Conservation (phyloP, 2,888 invertebrate genomes). For the Allacma fusca region DNA sequence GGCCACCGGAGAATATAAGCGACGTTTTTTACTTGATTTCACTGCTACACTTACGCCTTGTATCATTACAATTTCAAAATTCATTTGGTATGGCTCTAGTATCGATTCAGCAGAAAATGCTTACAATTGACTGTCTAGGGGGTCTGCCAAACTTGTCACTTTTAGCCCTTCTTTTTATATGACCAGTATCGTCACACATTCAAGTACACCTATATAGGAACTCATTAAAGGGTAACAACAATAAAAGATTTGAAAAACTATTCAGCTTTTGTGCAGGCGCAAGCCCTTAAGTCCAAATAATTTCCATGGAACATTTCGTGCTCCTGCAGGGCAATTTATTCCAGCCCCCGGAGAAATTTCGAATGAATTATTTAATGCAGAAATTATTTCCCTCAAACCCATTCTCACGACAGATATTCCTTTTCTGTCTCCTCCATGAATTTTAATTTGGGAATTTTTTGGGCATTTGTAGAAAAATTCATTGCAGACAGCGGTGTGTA, state of each 20-base stretch:
- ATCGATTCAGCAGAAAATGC: neutral
- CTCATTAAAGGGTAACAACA: constrained; percentile 1
- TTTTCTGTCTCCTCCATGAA: neutral
- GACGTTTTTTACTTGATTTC: too few relatives aligned
- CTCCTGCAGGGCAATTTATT: neutral
- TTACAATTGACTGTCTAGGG: neutral
- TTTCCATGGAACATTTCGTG: neutral
- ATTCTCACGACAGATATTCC: neutral
- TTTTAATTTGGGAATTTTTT: too few relatives aligned
- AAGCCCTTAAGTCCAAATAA: neutral
- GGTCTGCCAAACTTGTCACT: constrained; percentile 7
- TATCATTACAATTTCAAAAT: neutral
- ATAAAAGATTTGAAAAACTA: neutral
- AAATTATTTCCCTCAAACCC: neutral
- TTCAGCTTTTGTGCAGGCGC: neutral
- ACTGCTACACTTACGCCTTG: neutral
- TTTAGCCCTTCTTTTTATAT: neutral
- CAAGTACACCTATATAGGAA: neutral
- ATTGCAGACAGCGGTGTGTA: too few relatives aligned
- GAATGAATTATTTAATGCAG: neutral
- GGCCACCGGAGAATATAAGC: too few relatives aligned
- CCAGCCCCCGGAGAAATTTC: neutral
- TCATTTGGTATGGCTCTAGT: neutral
- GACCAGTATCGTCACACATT: neutral
- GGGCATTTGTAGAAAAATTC: too few relatives aligned